Base-by-base conservation (phyloP, 2,113 vertebrate species). In the Miniopterus natalensis region DNA sequence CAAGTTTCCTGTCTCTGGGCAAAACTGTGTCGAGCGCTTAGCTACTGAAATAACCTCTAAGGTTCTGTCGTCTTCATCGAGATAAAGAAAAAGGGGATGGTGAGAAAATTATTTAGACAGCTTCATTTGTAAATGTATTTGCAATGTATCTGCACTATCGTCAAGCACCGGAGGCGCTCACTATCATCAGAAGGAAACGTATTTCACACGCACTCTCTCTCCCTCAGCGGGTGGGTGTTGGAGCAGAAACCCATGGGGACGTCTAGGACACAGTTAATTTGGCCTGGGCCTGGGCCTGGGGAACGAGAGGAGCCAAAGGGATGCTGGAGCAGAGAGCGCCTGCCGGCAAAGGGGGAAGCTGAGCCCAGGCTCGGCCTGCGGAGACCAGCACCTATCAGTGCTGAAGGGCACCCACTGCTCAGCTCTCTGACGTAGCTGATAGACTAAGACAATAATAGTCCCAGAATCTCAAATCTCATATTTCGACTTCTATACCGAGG, bases 331-430 rank as follows among this genome's bases (percentile, higher is more conserved):
- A 55, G 40, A 55, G 45, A 2, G 21, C 0, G 10, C 20, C 11
- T 6, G 49, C 23, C n/a, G 3, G 3, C 36, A 8, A 25, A 11
- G 31, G 3, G 6, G 15, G 25, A 27, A 25, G 10, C 18, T 1
- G 3, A 45, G 2, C 29, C 27, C 20, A 55, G 27, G 53, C 0
- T 0, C 0, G 25, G 63, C 0, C 0, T 4, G 6, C 2, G 0
- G 36, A 51, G 36, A 66, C 49, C 6, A 11, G 0, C 17, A 2
- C 6, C 15, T 20, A 8, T 11, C 45, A 90, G 14, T 18, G 29
- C 49, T 8, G 0, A 12, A n/a, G 55, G 25, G 13, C 20, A 40
- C 7, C n/a, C 27, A 2, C n/a, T 31, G 4, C 21, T 83, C 0
- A 29, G 74, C 29, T 40, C 15, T 1, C 36, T 5, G n/a, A 57